Evolutionary conservation across 2,888 invertebrate genomes (phyloP).

Genomic region (Nomada goodeniana): DNA sequence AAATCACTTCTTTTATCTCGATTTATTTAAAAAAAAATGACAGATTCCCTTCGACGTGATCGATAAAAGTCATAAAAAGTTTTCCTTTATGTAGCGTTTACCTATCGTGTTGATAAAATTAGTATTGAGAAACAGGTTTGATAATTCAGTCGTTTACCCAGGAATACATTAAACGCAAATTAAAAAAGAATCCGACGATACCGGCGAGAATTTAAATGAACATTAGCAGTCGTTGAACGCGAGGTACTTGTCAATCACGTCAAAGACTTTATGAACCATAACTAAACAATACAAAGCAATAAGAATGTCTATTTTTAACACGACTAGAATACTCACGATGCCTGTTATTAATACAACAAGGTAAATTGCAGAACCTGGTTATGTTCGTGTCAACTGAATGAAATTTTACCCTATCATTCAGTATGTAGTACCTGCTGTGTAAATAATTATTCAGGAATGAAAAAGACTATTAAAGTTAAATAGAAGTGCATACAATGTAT

Average conservation of each 20-base stretch:
- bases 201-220: neutral
- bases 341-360: neutral
- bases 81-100: neutral
- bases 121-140: neutral
- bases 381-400: too few relatives aligned
- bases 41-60: neutral
- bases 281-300: neutral
- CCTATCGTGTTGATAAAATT: neutral
- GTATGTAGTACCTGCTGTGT: too few relatives aligned
- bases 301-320: slow-evolving; percentile 1
- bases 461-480: too few relatives aligned
- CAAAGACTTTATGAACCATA: neutral
- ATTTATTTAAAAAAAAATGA: neutral
- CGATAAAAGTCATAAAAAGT: neutral
- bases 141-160: neutral
- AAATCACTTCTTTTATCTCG: too few relatives aligned
- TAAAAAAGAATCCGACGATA: neutral
- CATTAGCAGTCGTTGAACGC: slow-evolving; percentile 15
- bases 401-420: too few relatives aligned
- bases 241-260: slow-evolving; percentile 11
- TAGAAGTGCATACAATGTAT: too few relatives aligned
- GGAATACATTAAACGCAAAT: neutral
- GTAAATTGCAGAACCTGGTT: neutral
- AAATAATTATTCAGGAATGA: too few relatives aligned
- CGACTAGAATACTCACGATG: neutral